Evolutionary conservation across 2,797 vertebrate species (phyloP), one percentile per base, ranked within the genome.

Genomic region (Hypotaenidia philippensis): DNA sequence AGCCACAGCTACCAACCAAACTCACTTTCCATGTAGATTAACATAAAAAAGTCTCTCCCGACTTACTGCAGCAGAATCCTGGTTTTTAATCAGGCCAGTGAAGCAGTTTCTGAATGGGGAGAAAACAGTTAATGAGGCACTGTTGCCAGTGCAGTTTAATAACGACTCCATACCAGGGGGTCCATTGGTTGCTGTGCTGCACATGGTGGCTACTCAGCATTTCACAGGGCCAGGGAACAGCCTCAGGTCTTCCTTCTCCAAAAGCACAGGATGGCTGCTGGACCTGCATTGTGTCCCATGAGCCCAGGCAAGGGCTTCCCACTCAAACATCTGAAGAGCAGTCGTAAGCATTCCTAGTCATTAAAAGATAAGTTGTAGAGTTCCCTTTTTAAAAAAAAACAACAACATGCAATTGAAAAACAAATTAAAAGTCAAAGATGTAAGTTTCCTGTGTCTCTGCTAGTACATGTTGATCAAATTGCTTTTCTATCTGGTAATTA

Each of bases 1-100:
- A 87, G 71, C 87, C 92, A 76, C 81, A 95, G 92, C 91, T 87
- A 74, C 68, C 78, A 79, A 90, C 91, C 83, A 93, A 94, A 87
- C 80, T 86, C 0, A 0, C 61, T 90, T 83, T 86, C 76, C 79
- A 81, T 29, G 34, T 59, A 88, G 69, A 81, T 65, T 20, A 86
- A 66, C 80, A 41, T 66, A 60, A 12, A 65, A 65, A 66, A 5
- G 17, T 3, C 31, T 23, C 69, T 57, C 81, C 71, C 53, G 26
- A 19, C 12, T 47, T 91, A 87, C 83, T n/a, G n/a, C 75, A 78
- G 80, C 65, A 94, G 55, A 92, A 14, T 17, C 20, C 71, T 89
- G 64, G 57, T 89, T 91, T 79, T 38, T 21, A 9, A 8, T 29
- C 82, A 69, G 53, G 70, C 75, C 64, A 41, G 25, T 36, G 90